Conservation (phyloP, 2,797 vertebrate species). For the Chrosomus eos region DNA sequence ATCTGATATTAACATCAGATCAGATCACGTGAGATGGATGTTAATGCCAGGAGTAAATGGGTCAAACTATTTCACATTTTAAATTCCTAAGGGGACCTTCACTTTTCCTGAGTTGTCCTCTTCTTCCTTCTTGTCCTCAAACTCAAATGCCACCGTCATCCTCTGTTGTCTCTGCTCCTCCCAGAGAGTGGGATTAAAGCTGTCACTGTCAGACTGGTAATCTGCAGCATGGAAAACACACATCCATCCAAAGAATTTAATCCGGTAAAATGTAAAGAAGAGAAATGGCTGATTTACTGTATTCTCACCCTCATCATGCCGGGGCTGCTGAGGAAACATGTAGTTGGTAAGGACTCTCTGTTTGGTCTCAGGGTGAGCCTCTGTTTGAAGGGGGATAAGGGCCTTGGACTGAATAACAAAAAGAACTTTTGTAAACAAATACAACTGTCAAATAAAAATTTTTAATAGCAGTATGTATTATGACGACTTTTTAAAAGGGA, state of each 20-base stretch:
- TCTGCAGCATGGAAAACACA: constrained; percentile 72
- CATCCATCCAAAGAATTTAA: background rate
- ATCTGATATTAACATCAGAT: constrained; percentile 6
- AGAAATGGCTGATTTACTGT: background rate
- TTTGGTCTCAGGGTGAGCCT: constrained; percentile 98
- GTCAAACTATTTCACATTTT: background rate
- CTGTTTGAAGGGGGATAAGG: constrained; percentile 97
- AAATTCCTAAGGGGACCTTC: constrained; percentile 57
- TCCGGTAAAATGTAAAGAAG: constrained; percentile 1
- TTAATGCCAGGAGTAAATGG: background rate
- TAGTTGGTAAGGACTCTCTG: constrained; percentile 98
- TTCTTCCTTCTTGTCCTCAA: constrained; percentile 97
- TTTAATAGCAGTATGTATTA: background rate
- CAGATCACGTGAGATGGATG: constrained; percentile 3
- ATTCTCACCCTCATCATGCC: constrained; percentile 91
- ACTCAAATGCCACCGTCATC: constrained; percentile 99
- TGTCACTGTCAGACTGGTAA: constrained; percentile 99
- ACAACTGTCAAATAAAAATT: background rate
- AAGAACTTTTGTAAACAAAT: constrained; percentile 42
- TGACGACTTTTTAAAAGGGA: background rate
- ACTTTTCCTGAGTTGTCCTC: constrained; percentile 90
- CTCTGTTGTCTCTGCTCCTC: constrained; percentile 98
- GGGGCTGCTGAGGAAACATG: constrained; percentile 99
- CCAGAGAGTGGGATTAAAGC: constrained; percentile 98
- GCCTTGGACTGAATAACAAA: constrained; percentile 90